phyloP scores from a whole-genome alignment of 2,888 invertebrate genomes.

The Elegia similella region DNA sequence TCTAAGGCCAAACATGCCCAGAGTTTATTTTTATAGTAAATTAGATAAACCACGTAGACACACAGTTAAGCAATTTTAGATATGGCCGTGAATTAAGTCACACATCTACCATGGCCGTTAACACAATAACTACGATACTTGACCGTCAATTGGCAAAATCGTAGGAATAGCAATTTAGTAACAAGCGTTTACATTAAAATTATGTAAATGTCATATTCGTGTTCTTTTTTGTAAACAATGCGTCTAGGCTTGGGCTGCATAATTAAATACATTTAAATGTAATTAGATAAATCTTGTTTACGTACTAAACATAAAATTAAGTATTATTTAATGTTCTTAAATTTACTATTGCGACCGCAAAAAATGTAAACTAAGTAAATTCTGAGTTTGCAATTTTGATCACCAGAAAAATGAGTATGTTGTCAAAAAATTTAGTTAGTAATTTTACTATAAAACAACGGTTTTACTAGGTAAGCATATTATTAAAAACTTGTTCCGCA shows the following conservation, averaged over 20 bases:
- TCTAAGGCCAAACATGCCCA: conserved; percentile 47
- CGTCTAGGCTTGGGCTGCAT: background rate
- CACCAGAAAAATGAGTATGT: no score
- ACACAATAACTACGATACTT: background rate
- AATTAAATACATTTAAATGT: background rate
- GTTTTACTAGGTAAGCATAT: no score
- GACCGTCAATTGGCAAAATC: conserved; percentile 15
- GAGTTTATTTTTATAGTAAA: conserved; percentile 28
- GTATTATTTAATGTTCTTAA: no score
- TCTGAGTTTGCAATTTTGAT: no score
- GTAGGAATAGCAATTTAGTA: conserved; percentile 14
- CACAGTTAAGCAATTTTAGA: conserved; percentile 36
- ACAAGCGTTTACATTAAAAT: conserved; percentile 9
- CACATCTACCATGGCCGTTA: background rate
- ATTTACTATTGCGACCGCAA: no score
- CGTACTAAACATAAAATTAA: no score
- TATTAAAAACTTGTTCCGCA: no score
- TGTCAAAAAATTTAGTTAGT: no score
- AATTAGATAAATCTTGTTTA: no score
- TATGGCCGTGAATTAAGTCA: conserved; percentile 1
- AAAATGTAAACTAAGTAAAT: no score
- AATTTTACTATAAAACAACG: no score
- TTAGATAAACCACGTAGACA: conserved; percentile 37
- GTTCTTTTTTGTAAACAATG: background rate
- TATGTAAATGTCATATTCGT: conserved; percentile 1